A percentile compares a stretch with the other conserved stretches of the same genome.
Conservation (phyloP, 2,888 invertebrate genomes). For the Siphonodentalium dalli region DNA sequence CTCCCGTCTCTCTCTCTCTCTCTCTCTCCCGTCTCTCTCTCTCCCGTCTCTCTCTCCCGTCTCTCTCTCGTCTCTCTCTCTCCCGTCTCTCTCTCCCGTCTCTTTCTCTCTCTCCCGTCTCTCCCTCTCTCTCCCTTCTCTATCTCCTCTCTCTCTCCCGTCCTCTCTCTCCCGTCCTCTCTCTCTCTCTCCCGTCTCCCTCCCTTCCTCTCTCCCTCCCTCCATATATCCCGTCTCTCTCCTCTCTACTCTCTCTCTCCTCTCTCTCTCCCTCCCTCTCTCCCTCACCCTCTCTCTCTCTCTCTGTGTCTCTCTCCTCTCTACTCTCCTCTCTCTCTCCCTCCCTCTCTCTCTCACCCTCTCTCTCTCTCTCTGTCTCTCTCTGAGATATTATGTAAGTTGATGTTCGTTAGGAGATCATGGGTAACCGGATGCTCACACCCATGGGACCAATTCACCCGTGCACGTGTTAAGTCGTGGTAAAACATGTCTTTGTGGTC, state of each 20-base stretch:
- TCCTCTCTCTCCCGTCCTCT: background rate
- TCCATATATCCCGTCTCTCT: constrained; percentile 4
- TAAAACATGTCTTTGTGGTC: too few relatives aligned
- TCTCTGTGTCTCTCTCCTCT: constrained; percentile 8
- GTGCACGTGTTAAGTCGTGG: too few relatives aligned
- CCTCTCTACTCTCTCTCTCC: constrained; percentile 9
- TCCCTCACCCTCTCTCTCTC: constrained; percentile 1
- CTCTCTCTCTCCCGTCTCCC: background rate
- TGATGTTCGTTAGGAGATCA: too few relatives aligned
- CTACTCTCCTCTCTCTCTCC: background rate
- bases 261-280: constrained; percentile 3
- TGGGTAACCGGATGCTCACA: too few relatives aligned
- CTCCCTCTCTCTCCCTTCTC: background rate
- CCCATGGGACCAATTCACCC: too few relatives aligned
- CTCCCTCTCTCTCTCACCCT: constrained; percentile 10
- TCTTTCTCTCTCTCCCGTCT: background rate
- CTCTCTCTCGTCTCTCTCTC: background rate
- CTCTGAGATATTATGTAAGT: too few relatives aligned
- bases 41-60: background rate
- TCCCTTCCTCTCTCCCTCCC: constrained; percentile 1
- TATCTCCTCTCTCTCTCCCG: constrained; percentile 1
- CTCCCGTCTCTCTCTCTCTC: background rate
- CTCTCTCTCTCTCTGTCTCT: constrained; percentile 40
- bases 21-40: background rate
- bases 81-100: background rate